Base-by-base conservation (phyloP, 2,797 vertebrate genomes). In the Poeciliopsis infans region DNA sequence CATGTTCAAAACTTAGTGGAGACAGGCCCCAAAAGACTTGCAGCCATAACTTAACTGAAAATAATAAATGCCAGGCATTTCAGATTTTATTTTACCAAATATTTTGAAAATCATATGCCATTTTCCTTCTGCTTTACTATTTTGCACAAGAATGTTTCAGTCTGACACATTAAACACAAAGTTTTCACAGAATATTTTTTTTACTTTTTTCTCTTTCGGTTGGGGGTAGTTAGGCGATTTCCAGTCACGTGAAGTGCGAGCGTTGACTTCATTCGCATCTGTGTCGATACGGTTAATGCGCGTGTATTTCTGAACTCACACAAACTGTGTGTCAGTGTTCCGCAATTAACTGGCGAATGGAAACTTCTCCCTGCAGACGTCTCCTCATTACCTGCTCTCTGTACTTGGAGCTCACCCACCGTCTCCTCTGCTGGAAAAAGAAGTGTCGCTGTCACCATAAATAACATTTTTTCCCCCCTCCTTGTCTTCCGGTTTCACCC, bases 371-470 rank as follows among this genome's bases (percentile, higher is more conserved):
- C 86, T 45, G 75, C 76, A 86, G 85, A 89, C 78, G 10, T 86
- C 83, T 87, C 74, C 88, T 83, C 83, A 86, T 91, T 91, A 90
- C 79, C 84, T 82, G 78, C 86, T 74, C 61, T 77, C 77, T 84
- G 81, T 84, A 75, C 79, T 69, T 59, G 25, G n/a, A 84, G 78
- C 83, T 85, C 82, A 80, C 79, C 46, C 77, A 55, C 76, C 28
- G 12, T 83, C 85, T 85, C 79, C 76, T 75, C 83, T 69, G 61
- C 81, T 90, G 86, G 86, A 91, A 92, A 88, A 90, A 89, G 83
- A 90, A 84, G 82, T 81, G 79, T 91, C 85, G 79, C 76, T 66
- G 7, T 92, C 85, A 81, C 87, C 91, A 85, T 91, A 92, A 93
- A 94, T 93, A 93, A 91, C 83, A 80, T 43, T 18, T 2, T 74